Base-by-base conservation (phyloP, 2,797 vertebrate genomes). In the Lophotriccus pileatus region DNA sequence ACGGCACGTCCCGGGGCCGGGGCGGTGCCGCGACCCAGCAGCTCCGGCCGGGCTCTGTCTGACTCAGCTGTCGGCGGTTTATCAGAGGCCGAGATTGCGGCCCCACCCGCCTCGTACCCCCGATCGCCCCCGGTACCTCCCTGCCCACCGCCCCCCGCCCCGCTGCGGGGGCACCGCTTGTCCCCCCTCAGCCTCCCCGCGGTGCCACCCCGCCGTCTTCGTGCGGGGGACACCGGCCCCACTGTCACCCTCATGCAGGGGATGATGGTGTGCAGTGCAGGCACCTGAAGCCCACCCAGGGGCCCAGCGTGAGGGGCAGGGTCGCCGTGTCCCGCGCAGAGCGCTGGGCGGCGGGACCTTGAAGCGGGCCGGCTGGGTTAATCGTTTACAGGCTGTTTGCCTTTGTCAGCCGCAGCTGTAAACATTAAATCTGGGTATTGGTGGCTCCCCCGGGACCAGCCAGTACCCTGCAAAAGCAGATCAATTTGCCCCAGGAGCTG, bases 381-480 rank as follows among this genome's bases (percentile, higher is more conserved):
- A 96, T 95, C 5, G 88, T 95, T 95, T 69, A 95, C 90, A 36
- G 12, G 14, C 34, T 96, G 90, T 94, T 96, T 96, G 92, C 9
- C 28, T 87, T 24, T 22, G 20, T 22, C 1, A 3, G 28, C 73
- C 30, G 66, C 10, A 5, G 46, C 52, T 74, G 73, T 73, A 39
- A 25, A 77, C 41, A 3, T 43, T 58, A 69, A 79, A 55, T 69
- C 37, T 46, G 60, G 32, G 34, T 36, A 18, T 5, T 24, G 23
- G 66, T 34, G 70, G 23, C 41, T 77, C 14, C 69, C 52, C 56
- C 1, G 13, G 34, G 41, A 36, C 8, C 32, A 28, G 44, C 21
- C 2, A 0, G 11, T 36, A 52, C 56, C 44, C 66, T 22, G 73
- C 28, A 39, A 62, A 44, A 24, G 44, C 5, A 1, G 30, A 73